Percentiles rank a stretch among this genome's conserved stretches.
These are phyloP conservation scores for Zeuzera pyrina DNA, from an alignment of 2,888 invertebrate genomes.

Conservation along the genomic window DNA sequence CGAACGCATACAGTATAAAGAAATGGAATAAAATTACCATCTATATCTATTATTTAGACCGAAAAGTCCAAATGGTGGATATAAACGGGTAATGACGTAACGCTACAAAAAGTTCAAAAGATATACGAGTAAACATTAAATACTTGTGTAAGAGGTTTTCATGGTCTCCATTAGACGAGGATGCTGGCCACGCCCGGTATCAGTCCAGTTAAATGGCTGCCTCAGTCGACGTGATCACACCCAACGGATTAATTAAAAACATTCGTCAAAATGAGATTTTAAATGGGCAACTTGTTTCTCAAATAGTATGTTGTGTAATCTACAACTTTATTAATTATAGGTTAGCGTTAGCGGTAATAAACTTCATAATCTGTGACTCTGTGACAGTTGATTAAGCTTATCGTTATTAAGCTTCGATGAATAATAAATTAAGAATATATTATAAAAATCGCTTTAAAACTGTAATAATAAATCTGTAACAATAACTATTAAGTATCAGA, in stretches of 20 bases:
- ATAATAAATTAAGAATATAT: no score
- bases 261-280: constrained; percentile 52
- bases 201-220: constrained; percentile 49
- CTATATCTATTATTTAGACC: constrained; percentile 38
- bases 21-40: constrained; percentile 62
- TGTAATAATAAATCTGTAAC: no score
- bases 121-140: constrained; percentile 18
- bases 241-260: constrained; percentile 61
- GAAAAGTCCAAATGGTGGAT: constrained; percentile 36
- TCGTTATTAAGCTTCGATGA: not conserved
- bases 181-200: constrained; percentile 45
- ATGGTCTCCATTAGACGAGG: constrained; percentile 28
- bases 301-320: constrained; percentile 24
- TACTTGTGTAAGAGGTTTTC: constrained; percentile 36
- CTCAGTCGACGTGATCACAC: constrained; percentile 46
- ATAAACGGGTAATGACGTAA: no score
- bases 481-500: no score
- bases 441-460: no score
- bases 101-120: no score
- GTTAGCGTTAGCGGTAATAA: constrained; percentile 41
- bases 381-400: constrained; percentile 45
- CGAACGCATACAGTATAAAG: constrained; percentile 51
- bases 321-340: constrained; percentile 41
- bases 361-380: constrained; percentile 37
- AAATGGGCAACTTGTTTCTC: constrained; percentile 38